Percentiles rank a stretch among this genome's conserved stretches.
phyloP scores from a whole-genome alignment of 1,140 invertebrate genomes.

The Ladona fulva region DNA sequence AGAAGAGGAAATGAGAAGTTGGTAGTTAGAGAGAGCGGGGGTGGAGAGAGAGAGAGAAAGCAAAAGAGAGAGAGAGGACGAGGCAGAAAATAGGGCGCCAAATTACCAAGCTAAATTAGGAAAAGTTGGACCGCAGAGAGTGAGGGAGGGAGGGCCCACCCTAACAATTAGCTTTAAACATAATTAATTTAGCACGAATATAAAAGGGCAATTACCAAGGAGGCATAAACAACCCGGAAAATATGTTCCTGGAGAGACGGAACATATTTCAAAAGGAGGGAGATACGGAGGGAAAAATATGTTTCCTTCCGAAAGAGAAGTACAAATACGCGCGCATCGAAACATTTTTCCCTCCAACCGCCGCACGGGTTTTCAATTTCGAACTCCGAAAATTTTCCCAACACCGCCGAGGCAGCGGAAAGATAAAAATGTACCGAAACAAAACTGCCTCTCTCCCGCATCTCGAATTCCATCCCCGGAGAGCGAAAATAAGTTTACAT shows the following conservation, averaged over 20 bases:
- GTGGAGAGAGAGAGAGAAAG: slow-evolving; percentile 23
- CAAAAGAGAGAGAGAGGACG: slow-evolving; percentile 20
- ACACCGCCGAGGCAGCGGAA: neutral
- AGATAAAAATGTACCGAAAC: neutral
- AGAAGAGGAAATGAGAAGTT: slow-evolving; percentile 8
- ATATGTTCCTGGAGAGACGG: neutral
- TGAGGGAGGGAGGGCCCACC: neutral
- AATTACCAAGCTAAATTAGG: slow-evolving; percentile 6
- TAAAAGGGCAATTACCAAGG: neutral
- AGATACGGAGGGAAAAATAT: too few relatives aligned
- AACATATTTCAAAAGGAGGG: neutral
- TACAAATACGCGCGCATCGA: too few relatives aligned
- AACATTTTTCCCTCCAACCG: too few relatives aligned
- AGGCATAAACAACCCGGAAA: neutral
- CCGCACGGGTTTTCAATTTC: neutral
- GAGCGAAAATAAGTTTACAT: neutral
- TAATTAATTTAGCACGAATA: slow-evolving; percentile 8
- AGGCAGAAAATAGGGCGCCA: slow-evolving; percentile 20
- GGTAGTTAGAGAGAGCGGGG: slow-evolving; percentile 13
- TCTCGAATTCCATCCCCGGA: neutral
- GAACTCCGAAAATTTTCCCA: neutral
- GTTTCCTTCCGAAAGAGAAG: too few relatives aligned
- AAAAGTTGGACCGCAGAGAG: neutral
- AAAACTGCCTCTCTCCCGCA: neutral
- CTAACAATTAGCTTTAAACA: slow-evolving; percentile 7